Percentiles rank a stretch among this genome's conserved stretches.
Conservation (phyloP, 2,888 invertebrate genomes). For the Aricia artaxerxes region DNA sequence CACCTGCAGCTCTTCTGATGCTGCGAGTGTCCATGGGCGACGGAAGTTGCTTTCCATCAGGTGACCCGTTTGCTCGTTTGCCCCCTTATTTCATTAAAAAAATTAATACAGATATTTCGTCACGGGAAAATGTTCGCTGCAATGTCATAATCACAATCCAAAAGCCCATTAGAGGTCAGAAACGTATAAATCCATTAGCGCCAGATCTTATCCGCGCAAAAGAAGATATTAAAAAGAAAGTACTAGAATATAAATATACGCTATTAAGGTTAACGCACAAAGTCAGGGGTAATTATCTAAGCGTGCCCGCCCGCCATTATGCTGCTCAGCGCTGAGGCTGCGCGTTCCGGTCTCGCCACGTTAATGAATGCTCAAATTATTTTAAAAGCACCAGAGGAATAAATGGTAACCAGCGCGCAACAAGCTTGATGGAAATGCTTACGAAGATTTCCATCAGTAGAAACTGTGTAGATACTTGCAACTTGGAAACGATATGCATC, state of each 20-base stretch:
- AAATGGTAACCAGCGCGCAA: not conserved
- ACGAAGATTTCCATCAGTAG: not conserved
- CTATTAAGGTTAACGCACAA: constrained; percentile 33
- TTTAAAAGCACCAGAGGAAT: constrained; percentile 38
- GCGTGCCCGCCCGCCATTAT: constrained; percentile 34
- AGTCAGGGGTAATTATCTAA: constrained; percentile 32
- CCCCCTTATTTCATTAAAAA: not conserved
- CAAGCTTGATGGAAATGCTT: not conserved
- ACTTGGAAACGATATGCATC: not conserved
- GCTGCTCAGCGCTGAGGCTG: constrained; percentile 34
- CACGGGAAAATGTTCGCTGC: not conserved
- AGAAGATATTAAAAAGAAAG: constrained; percentile 31
- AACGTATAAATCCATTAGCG: constrained; percentile 4
- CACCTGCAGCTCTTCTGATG: no score
- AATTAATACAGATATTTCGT: not conserved
- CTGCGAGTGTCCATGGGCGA: no score
- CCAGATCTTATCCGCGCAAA: constrained; percentile 28
- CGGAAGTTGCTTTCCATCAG: no score
- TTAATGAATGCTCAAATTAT: constrained; percentile 45
- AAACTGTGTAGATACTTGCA: not conserved
- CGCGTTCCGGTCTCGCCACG: constrained; percentile 37
- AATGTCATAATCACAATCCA: not conserved
- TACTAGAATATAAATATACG: constrained; percentile 31
- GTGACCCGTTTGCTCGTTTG: no score
- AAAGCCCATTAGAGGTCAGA: not conserved